Percentiles rank a stretch among this genome's conserved stretches.
Conservation (phyloP, 2,797 vertebrate genomes). For the Smutsia gigantea region DNA sequence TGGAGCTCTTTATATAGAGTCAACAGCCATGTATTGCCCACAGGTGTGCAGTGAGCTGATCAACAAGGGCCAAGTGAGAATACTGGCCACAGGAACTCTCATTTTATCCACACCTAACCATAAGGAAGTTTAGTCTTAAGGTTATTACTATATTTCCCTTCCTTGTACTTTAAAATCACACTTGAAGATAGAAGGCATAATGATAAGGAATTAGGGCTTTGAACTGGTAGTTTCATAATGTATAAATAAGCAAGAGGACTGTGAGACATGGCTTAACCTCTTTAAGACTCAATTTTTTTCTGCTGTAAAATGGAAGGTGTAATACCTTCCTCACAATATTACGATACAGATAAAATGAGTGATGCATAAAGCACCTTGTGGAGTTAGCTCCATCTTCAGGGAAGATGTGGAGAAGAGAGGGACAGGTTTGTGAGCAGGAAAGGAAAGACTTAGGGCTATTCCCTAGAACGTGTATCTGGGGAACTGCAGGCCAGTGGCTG, state of each 20-base stretch:
- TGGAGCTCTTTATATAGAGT: too few species aligned
- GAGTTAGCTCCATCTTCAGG: neutral
- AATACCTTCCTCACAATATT: neutral
- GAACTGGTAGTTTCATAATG: neutral
- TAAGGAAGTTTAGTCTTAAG: neutral
- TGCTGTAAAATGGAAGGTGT: neutral
- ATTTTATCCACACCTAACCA: neutral
- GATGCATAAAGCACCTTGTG: neutral
- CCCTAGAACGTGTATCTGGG: neutral
- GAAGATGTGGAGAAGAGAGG: neutral
- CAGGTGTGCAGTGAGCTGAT: too few species aligned
- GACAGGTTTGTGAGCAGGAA: neutral
- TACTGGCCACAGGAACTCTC: too few species aligned
- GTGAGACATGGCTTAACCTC: neutral
- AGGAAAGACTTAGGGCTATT: neutral
- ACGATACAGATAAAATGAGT: neutral
- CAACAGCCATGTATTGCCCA: too few species aligned
- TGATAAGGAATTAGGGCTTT: neutral
- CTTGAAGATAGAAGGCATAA: neutral
- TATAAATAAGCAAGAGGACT: neutral
- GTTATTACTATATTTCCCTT: constrained; percentile 4
- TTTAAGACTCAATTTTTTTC: neutral
- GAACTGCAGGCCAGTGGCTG: neutral
- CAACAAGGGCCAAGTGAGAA: too few species aligned
- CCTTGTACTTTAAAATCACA: neutral